Conservation (phyloP, 1,140 invertebrate genomes). For the Camponotus vicinus region DNA sequence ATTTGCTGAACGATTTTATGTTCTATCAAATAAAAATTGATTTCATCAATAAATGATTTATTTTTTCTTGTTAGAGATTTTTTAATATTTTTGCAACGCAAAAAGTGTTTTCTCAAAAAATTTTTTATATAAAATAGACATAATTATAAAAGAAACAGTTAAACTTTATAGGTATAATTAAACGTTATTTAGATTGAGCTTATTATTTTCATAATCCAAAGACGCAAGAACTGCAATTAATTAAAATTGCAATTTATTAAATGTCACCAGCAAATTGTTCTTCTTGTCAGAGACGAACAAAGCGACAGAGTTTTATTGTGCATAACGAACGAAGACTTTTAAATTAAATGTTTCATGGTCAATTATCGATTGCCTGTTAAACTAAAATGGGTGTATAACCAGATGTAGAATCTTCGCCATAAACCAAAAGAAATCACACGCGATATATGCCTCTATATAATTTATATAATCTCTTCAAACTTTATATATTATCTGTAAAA, state of each 20-base stretch:
- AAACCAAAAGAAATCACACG: neutral
- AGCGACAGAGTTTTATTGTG: conserved; percentile 36
- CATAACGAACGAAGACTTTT: conserved; percentile 47
- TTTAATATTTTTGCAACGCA: neutral
- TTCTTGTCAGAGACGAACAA: conserved; percentile 41
- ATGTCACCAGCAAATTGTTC: conserved; percentile 11
- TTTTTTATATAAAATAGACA: neutral
- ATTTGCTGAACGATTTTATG: neutral
- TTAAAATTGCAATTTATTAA: conserved; percentile 31
- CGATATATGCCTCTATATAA: neutral
- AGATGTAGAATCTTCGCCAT: conserved; percentile 21
- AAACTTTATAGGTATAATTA: neutral
- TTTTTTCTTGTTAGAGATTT: neutral
- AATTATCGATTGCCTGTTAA: conserved; percentile 51
- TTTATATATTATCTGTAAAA: neutral
- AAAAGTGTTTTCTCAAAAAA: too few relatives aligned
- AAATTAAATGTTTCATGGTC: conserved; percentile 53
- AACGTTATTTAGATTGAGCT: neutral
- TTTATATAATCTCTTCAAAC: too few relatives aligned
- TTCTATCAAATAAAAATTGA: neutral
- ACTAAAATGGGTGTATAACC: conserved; percentile 13
- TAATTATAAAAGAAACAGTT: neutral
- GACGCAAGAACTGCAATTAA: conserved; percentile 6
- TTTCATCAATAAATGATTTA: neutral
- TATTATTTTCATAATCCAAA: conserved; percentile 34